Evolutionary conservation across 1,140 invertebrate species (phyloP).

Genomic region (Asobara japonica): DNA sequence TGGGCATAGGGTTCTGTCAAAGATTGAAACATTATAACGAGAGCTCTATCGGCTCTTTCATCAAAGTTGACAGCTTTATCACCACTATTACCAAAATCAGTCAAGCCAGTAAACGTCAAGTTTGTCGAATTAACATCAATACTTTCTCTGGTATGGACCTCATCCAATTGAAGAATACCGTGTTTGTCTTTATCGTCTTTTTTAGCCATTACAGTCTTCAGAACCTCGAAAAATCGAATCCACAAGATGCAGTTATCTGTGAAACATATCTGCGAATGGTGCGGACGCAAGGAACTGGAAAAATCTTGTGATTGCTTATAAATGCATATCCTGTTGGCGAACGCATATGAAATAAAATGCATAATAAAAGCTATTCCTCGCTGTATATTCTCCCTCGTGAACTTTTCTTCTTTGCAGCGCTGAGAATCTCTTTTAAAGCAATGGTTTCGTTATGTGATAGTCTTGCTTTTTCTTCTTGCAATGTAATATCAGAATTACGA

Average conservation of each 20-base stretch:
- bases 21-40: constrained; percentile 31
- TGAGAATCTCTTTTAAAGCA: too few species aligned
- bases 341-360: too few species aligned
- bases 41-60: constrained; percentile 28
- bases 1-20: constrained; percentile 18
- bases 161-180: constrained; percentile 31
- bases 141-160: too few species aligned
- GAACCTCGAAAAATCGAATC: constrained; percentile 33
- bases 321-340: constrained; percentile 33
- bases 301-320: constrained; percentile 27
- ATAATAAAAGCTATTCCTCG: too few species aligned
- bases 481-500: too few species aligned
- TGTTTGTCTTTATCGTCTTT: constrained; percentile 30
- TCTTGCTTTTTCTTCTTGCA: too few species aligned
- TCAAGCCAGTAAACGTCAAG: constrained; percentile 30
- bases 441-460: too few species aligned
- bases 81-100: constrained; percentile 29
- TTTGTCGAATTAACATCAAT: too few species aligned
- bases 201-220: not conserved
- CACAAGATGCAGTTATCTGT: constrained; percentile 19
- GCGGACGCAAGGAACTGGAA: constrained; percentile 32
- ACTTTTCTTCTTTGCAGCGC: too few species aligned
- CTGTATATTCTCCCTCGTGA: too few species aligned
- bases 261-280: constrained; percentile 37
- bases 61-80: not conserved